A percentile compares a stretch with the other conserved stretches of the same genome.
Conservation (phyloP, 2,113 vertebrate species). For the Hydropotes inermis region DNA sequence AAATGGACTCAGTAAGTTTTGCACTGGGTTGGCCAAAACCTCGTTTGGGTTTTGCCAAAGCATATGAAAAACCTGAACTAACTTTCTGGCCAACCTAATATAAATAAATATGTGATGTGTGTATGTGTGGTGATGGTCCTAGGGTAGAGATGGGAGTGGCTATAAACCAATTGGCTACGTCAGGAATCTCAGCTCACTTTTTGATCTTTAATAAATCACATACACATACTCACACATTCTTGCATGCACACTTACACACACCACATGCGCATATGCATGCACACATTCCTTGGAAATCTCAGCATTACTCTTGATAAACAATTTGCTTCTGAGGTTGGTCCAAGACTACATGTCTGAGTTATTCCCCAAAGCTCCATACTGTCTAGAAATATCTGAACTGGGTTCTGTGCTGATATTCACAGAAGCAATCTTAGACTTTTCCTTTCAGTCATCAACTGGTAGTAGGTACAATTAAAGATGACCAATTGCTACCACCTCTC, state of each 20-base stretch:
- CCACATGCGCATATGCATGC: rapidly evolving
- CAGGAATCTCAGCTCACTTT: background rate
- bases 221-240: background rate
- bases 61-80: background rate
- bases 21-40: background rate
- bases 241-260: too few species aligned
- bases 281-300: background rate
- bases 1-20: background rate
- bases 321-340: conserved; percentile 3
- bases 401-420: background rate
- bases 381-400: conserved; percentile 3
- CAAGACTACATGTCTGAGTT: background rate
- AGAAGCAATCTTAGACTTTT: background rate
- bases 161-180: background rate
- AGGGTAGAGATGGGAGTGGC: background rate
- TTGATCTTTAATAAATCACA: background rate
- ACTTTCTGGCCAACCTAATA: background rate
- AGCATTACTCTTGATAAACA: conserved; percentile 22
- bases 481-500: background rate
- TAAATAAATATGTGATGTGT: background rate
- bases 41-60: background rate
- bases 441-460: background rate
- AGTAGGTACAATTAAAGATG: background rate
- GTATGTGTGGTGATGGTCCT: background rate
- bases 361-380: background rate